Base-by-base conservation (phyloP, 2,888 invertebrate species). In the Xanthia togata region DNA sequence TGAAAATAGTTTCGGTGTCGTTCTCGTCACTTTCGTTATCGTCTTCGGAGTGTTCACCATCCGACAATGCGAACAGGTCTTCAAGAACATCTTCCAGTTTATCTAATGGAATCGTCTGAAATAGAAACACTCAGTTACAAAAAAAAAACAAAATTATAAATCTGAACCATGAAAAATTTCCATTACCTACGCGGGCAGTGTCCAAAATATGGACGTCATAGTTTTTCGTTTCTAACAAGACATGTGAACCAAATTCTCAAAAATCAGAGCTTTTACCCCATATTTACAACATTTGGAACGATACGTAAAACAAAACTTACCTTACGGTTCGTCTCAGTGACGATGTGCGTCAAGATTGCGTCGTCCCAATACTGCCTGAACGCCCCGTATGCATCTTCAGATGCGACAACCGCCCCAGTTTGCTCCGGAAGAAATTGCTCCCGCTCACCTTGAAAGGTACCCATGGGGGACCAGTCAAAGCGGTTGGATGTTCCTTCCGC, bases 31-130 rank as follows among this genome's bases (percentile, higher is more conserved):
- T 81, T 53, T 81, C 75, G 38, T 78, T 78, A 35, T n/a, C 72
- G 44, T 75, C 78, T 81, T 81, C 74, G n/a, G 78, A 81, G 63
- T 75, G 23, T 81, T 81, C 77, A 31, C 74, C 74, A 47, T 79
- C 69, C 38, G 67, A 75, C 55, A 75, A 38, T 41, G 64, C 64
- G 44, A 64, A 63, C 23, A 64, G 41, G 41, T 63, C 63, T 63
- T 41, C 63, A 8, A 74, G 69, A 68, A 50, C 62, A 68, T 68
- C 68, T 68, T 69, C 63, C 55, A 74, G 26, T 26, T 73, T 73
- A 23, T 73, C 60, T 60, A 60, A 31, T 35, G 60, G 60, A 35
- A 60, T 60, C 60, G 31, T 35, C 60, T 35, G 31, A 31, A 60
- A 17, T 9, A n/a, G 31, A 35, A 35, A 60, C 12, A n/a, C 53